Base-by-base conservation (phyloP, 2,113 vertebrate species). In the Chaenocephalus aceratus region DNA sequence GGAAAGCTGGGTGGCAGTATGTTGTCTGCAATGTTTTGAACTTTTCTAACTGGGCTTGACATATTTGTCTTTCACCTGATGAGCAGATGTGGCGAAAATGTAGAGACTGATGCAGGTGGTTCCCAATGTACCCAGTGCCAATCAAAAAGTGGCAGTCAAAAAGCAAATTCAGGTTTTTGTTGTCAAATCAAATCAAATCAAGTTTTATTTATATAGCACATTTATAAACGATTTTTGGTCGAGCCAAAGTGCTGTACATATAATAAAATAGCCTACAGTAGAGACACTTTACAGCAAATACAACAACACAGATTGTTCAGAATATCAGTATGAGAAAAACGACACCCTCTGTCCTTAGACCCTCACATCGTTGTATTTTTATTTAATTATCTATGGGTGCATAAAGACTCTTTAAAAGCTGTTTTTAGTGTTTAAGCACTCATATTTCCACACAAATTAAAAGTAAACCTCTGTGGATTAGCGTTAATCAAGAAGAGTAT, bases 1-100 rank as follows among this genome's bases (percentile, higher is more conserved):
- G 84, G 75, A 78, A 80, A 86, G 69, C 73, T 80, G 79, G 71
- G 86, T 84, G 85, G 88, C 82, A 74, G 73, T 56, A 71, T 89
- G 86, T 83, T 73, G 46, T 75, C 16, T 76, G 65, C 88, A 76
- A 51, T 46, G 66, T 77, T 85, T 87, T 88, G 75, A 86, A 82
- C 72, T 79, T 77, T 41, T 78, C 68, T 88, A 90, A 89, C 74
- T 63, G 18, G 59, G 45, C 63, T 70, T 84, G 86, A 88, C 87
- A 75, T 83, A 88, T 91, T 88, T 80, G 67, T 49, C 46, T 49
- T 26, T 46, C 34, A 54, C 74, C 49, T 21, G 16, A 75, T 66
- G 80, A 78, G 41, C 72, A 41, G 36, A 73, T 9, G 2, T 46
- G 16, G 56, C 78, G 54, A 48, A 23, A 54, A 76, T 68, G 48